Base-by-base conservation (phyloP, 1,140 invertebrate genomes). In the Drosophila mauritiana region DNA sequence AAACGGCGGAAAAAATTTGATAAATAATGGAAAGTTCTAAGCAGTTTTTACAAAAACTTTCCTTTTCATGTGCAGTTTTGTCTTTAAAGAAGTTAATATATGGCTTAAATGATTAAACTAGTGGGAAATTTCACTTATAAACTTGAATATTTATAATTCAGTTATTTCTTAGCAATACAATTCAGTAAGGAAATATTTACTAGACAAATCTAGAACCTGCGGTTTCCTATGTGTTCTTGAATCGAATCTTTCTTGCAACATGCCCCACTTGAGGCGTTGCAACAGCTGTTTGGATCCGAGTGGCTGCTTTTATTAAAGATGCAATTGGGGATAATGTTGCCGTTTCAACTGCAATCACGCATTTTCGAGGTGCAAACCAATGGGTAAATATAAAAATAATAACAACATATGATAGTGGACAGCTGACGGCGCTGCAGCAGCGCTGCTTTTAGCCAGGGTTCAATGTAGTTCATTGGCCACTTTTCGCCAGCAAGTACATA, bases 391-490 rank as follows among this genome's bases (percentile, higher is more conserved):
- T 48, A 53, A 62, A 22, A 63, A 74, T 43, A 65, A 52, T 49
- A 59, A 62, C 17, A 80, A 78, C 78, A 80, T 63, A 84, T 84
- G 81, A 83, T 55, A 63, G 22, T 69, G 59, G 70, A 88, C 81
- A 86, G 81, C 81, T 76, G 80, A 73, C 80, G 49, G 43, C 20
- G 27, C 74, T 72, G 75, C 61, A 64, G 80, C 69, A 43, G 22
- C 49, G 45, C 63, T 45, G 65, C 64, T 65, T 17, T 68, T 22
- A n/a, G 46, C 64, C 73, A 85, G 83, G 85, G 82, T 85, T 85
- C 82, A 85, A 85, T 85, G 82, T 81, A 85, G 82, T 85, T 85
- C 82, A 85, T 85, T 86, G 82, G 82, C 82, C 82, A 85, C 78
- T 85, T 85, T 85, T 85, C 74, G 78, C 82, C 68, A 81, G 70